phyloP scores from a whole-genome alignment of 2,113 vertebrate genomes.

The Crocuta crocuta region DNA sequence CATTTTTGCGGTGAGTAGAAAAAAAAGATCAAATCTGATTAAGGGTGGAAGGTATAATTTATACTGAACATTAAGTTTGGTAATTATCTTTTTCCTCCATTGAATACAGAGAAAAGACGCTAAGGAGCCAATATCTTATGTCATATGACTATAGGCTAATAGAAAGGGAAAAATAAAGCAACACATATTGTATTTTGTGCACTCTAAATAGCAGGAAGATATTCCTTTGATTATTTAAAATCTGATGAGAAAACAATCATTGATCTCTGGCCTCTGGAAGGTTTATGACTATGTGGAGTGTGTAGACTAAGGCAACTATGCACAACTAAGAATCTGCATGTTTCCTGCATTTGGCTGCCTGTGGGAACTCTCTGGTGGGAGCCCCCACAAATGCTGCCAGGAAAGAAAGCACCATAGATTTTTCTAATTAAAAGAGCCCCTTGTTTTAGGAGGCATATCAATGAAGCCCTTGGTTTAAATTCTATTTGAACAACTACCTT shows the following conservation, averaged over 20 bases:
- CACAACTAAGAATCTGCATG: constrained; percentile 38
- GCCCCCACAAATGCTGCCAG: constrained; percentile 7
- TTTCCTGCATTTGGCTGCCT: constrained; percentile 50
- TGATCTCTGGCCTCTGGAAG: neutral
- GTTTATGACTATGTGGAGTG: neutral
- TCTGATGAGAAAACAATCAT: neutral
- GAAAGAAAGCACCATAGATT: constrained; percentile 77
- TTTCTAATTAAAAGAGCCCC: constrained; percentile 79
- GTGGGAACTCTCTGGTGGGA: constrained; percentile 52
- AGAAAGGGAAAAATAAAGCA: constrained; percentile 46
- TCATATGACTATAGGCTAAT: neutral
- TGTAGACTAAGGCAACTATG: neutral
- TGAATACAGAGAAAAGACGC: neutral
- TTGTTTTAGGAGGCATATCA: constrained; percentile 79
- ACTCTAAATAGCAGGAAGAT: constrained; percentile 41
- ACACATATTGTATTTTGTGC: neutral
- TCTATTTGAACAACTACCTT: constrained; percentile 71
- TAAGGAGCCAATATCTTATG: neutral
- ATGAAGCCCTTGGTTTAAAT: constrained; percentile 78
- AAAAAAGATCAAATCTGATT: constrained; percentile 4
- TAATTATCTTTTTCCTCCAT: constrained; percentile 54
- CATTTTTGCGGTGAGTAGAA: constrained; percentile 17
- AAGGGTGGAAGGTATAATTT: neutral
- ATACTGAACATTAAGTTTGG: neutral
- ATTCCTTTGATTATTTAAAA: constrained; percentile 31